These are phyloP conservation scores for Pachliopta kotzebuea DNA, from an alignment of 2,888 invertebrate genomes.

Conservation along the genomic window DNA sequence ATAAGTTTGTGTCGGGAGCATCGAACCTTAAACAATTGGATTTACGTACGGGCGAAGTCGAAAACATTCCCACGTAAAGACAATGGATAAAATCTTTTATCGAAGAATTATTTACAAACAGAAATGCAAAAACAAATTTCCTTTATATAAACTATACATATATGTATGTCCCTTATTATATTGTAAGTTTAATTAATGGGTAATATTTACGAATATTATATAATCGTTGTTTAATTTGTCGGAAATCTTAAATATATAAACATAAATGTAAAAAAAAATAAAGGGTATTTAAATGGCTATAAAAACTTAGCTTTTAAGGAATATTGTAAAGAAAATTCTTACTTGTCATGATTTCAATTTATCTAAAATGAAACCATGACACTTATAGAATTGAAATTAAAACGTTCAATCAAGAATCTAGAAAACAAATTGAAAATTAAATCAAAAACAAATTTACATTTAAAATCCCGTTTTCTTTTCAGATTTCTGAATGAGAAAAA, in stretches of 20 bases:
- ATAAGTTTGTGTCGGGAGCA: conserved; percentile 22
- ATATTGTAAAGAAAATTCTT: neutral
- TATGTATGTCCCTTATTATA: neutral
- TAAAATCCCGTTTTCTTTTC: conserved; percentile 39
- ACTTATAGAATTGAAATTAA: too few species aligned
- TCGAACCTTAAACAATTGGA: conserved; percentile 32
- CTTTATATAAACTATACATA: neutral
- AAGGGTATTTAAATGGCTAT: too few species aligned
- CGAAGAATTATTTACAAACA: neutral
- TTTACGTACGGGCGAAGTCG: conserved; percentile 9
- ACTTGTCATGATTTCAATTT: neutral
- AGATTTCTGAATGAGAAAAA: conserved; percentile 55
- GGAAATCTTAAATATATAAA: too few species aligned
- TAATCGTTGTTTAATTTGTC: too few species aligned
- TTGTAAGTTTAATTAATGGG: too few species aligned
- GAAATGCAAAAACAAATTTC: neutral
- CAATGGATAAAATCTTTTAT: conserved; percentile 1
- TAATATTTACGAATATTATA: too few species aligned
- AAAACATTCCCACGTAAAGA: conserved; percentile 22
- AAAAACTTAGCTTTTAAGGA: too few species aligned
- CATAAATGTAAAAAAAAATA: too few species aligned
- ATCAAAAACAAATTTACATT: too few species aligned
- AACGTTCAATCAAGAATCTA: too few species aligned
- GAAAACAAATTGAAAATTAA: too few species aligned
- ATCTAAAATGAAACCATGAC: too few species aligned